These are phyloP conservation scores for Caligus rogercresseyi DNA, from an alignment of 1,140 invertebrate genomes.

Conservation along the genomic window DNA sequence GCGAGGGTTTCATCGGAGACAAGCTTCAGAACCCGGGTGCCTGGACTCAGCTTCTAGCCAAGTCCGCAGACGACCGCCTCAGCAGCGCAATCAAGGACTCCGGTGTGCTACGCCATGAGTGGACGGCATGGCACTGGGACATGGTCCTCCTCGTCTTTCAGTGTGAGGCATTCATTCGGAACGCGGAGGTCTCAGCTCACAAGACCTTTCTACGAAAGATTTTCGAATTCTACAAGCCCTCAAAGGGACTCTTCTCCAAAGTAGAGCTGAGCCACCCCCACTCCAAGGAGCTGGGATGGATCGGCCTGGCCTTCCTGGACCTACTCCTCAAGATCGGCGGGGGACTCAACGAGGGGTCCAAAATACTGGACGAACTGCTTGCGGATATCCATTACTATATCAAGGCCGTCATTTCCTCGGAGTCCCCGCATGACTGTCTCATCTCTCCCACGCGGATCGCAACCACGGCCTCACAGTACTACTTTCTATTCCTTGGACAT, in stretches of 20 bases:
- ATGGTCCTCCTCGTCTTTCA: constrained; percentile 54
- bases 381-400: constrained; percentile 58
- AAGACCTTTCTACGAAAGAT: constrained; percentile 59
- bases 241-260: constrained; percentile 50
- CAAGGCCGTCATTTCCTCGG: constrained; percentile 46
- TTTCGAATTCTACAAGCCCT: constrained; percentile 68
- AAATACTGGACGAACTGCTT: constrained; percentile 54
- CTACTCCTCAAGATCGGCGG: constrained; percentile 44
- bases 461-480: constrained; percentile 73
- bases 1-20: constrained; percentile 1
- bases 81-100: constrained; percentile 46
- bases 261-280: constrained; percentile 45
- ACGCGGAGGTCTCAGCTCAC: constrained; percentile 30
- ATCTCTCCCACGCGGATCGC: constrained; percentile 71
- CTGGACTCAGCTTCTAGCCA: constrained; percentile 30
- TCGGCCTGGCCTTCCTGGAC: constrained; percentile 56
- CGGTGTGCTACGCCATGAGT: constrained; percentile 48
- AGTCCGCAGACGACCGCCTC: constrained; percentile 39
- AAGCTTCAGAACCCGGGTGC: not conserved
- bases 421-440: constrained; percentile 62
- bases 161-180: constrained; percentile 21
- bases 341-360: constrained; percentile 33
- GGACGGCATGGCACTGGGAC: constrained; percentile 67
- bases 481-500: constrained; percentile 54
- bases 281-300: constrained; percentile 43